Conservation (phyloP, 2,113 vertebrate genomes). For the Mormyrus iriodes region DNA sequence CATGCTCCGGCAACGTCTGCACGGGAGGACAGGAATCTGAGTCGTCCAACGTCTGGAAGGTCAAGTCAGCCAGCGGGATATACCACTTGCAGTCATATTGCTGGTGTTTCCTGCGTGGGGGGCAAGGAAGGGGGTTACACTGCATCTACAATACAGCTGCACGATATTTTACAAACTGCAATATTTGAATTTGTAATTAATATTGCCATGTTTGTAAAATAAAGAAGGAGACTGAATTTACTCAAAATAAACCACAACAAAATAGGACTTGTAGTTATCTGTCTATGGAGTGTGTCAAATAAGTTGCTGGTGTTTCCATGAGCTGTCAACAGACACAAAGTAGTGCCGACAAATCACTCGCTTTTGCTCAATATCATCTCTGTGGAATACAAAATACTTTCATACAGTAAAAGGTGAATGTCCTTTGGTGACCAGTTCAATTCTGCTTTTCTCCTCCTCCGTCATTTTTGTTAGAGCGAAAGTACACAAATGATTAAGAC, state of each 20-base stretch:
- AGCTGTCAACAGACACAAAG: background rate
- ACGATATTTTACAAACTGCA: background rate
- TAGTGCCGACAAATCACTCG: background rate
- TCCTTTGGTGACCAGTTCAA: background rate
- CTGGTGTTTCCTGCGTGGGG: constrained; percentile 76
- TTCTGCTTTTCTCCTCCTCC: background rate
- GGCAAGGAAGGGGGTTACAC: background rate
- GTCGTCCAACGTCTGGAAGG: constrained; percentile 86
- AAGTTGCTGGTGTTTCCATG: background rate
- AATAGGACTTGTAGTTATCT: background rate
- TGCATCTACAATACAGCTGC: background rate
- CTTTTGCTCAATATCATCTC: background rate
- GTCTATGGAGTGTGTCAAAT: too few species aligned
- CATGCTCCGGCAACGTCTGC: constrained; percentile 85
- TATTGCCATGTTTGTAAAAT: background rate
- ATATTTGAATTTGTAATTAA: background rate
- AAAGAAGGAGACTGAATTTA: background rate
- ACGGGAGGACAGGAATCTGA: constrained; percentile 80
- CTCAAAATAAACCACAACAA: background rate
- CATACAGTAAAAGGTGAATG: background rate
- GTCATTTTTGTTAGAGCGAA: background rate
- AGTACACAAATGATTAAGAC: too few species aligned
- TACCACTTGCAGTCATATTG: constrained; percentile 99
- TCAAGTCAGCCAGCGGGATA: constrained; percentile 86
- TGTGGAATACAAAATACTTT: background rate